Conservation (phyloP, 1,140 invertebrate genomes). For the Delia radicum region DNA sequence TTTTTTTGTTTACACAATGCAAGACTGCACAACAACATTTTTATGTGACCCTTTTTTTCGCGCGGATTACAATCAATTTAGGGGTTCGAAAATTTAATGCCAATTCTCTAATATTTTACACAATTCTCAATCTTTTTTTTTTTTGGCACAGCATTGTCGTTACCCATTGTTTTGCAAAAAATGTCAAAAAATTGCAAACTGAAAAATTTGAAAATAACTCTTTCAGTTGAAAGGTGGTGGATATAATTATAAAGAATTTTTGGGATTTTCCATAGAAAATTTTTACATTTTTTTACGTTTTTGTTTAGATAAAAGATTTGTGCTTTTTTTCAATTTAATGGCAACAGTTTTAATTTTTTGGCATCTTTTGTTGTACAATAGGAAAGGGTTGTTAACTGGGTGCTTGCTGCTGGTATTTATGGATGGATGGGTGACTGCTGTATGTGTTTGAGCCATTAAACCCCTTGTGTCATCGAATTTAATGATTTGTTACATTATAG, state of each 20-base stretch:
- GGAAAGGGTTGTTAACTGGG: neutral
- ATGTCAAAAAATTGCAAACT: slow-evolving; percentile 31
- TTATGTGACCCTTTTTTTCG: slow-evolving; percentile 11
- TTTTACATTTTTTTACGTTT: neutral
- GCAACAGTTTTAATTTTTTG: neutral
- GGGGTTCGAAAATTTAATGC: slow-evolving; percentile 16
- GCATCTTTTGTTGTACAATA: neutral
- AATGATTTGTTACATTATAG: too few species aligned
- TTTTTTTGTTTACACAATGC: neutral
- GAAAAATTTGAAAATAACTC: slow-evolving; percentile 25
- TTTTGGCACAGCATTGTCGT: neutral
- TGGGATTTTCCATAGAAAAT: neutral
- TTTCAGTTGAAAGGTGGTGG: slow-evolving; percentile 13
- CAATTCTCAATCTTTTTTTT: neutral
- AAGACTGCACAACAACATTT: slow-evolving; percentile 30
- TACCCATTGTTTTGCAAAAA: slow-evolving; percentile 38
- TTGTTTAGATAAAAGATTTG: slow-evolving; percentile 9
- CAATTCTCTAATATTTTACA: slow-evolving; percentile 13
- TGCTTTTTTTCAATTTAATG: neutral
- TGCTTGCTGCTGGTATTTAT: too few species aligned
- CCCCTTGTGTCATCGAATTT: neutral
- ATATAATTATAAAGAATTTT: neutral
- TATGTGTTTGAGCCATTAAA: neutral
- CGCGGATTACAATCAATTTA: slow-evolving; percentile 12
- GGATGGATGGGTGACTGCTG: neutral